phyloP scores from a whole-genome alignment of 2,113 vertebrate species.

The Fulmarus glacialis region DNA sequence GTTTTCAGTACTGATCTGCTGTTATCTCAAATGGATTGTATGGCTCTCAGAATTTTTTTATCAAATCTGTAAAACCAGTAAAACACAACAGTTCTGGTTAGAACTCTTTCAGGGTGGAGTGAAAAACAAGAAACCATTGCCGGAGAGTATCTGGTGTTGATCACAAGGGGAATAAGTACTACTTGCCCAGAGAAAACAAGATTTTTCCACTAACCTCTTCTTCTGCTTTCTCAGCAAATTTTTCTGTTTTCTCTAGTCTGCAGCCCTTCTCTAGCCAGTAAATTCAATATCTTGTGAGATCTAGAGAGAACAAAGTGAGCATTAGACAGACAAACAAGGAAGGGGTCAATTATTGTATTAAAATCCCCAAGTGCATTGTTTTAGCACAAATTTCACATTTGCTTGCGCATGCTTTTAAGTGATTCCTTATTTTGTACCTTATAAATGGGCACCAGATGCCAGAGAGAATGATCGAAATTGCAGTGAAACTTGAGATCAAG shows the following conservation, averaged over 20 bases:
- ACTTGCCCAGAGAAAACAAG: slow-evolving; percentile 34
- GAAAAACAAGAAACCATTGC: background rate
- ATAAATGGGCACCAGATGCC: slow-evolving; percentile 65
- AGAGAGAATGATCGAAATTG: slow-evolving; percentile 26
- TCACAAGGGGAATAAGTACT: slow-evolving; percentile 37
- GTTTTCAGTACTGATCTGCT: background rate
- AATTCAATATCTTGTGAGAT: slow-evolving; percentile 63
- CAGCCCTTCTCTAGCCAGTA: slow-evolving; percentile 38
- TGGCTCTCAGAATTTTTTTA: background rate
- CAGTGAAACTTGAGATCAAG: slow-evolving; percentile 34
- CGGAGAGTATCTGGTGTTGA: slow-evolving; percentile 40
- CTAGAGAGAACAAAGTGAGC: slow-evolving; percentile 56
- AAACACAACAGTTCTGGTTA: background rate
- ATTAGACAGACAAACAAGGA: slow-evolving; percentile 57
- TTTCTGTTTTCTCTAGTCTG: slow-evolving; percentile 56
- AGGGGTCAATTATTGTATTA: slow-evolving; percentile 56
- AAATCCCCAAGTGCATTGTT: slow-evolving; percentile 62
- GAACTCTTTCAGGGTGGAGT: background rate
- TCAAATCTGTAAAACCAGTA: background rate
- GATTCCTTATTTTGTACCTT: slow-evolving; percentile 57
- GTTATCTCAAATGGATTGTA: background rate
- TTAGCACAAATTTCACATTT: slow-evolving; percentile 65
- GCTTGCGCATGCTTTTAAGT: slow-evolving; percentile 47
- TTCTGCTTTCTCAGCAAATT: slow-evolving; percentile 62
- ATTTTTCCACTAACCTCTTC: slow-evolving; percentile 45